Percentiles rank a stretch among this genome's conserved stretches.
These are phyloP conservation scores for Volucella zonaria DNA, from an alignment of 2,888 invertebrate genomes.

Conservation along the genomic window DNA sequence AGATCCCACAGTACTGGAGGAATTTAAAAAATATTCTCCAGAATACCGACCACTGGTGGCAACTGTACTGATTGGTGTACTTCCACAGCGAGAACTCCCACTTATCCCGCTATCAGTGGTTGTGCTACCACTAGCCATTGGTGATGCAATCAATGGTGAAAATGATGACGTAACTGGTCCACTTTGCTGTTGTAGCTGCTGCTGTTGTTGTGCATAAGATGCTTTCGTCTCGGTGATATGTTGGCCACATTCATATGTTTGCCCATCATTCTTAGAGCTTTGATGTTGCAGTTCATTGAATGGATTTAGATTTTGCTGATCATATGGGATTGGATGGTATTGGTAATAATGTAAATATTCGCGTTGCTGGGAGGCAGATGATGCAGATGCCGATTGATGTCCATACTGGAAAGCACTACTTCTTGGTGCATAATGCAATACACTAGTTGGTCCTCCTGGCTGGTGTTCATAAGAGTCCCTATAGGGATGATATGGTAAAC, in stretches of 20 bases:
- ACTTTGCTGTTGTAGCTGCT: conserved; percentile 19
- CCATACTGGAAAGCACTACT: conserved; percentile 61
- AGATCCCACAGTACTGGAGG: conserved; percentile 4
- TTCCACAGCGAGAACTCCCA: conserved; percentile 65
- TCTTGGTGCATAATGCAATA: conserved; percentile 79
- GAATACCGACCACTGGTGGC: conserved; percentile 50
- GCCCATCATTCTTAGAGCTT: conserved; percentile 52
- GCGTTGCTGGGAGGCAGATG: conserved; percentile 47
- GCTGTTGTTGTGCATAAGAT: conserved; percentile 57
- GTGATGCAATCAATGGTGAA: conserved; percentile 60
- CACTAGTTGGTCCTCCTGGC: conserved; percentile 78
- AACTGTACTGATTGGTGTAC: conserved; percentile 61
- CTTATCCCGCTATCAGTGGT: conserved; percentile 67
- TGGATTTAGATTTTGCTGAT: conserved; percentile 60
- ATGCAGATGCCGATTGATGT: conserved; percentile 33
- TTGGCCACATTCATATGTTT: conserved; percentile 30
- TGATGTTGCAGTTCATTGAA: conserved; percentile 49
- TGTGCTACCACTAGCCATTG: conserved; percentile 66
- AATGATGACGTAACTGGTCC: conserved; percentile 36
- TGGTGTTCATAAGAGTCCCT: conserved; percentile 73
- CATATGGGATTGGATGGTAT: conserved; percentile 47
- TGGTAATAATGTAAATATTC: conserved; percentile 66
- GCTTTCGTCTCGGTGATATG: conserved; percentile 53
- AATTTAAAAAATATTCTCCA: conserved; percentile 47
- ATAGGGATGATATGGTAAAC: conserved; percentile 69